phyloP scores from a whole-genome alignment of 2,888 invertebrate species.

The Malachius bipustulatus region DNA sequence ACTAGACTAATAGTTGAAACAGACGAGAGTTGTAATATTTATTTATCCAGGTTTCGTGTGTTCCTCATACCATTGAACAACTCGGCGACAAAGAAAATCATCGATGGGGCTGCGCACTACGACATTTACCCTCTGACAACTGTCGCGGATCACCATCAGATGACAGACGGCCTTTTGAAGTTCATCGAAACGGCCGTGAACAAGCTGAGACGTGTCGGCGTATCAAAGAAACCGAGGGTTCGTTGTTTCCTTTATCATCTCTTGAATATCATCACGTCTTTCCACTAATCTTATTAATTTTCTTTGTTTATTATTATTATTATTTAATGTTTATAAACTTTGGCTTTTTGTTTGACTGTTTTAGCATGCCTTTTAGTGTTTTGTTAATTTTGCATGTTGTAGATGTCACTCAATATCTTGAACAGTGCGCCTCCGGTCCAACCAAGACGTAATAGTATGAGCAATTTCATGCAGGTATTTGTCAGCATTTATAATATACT shows the following conservation, averaged over 20 bases:
- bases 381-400: conserved; percentile 34
- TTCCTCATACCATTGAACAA: conserved; percentile 75
- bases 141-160: conserved; percentile 48
- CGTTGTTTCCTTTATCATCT: conserved; percentile 31
- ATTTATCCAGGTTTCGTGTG: conserved; percentile 67
- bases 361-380: conserved; percentile 18
- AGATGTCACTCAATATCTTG: conserved; percentile 38
- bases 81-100: conserved; percentile 63
- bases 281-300: conserved; percentile 15
- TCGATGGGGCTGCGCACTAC: conserved; percentile 63
- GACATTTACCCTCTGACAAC: conserved; percentile 68
- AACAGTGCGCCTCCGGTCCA: conserved; percentile 34
- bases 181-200: conserved; percentile 81
- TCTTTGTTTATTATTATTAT: conserved; percentile 12
- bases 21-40: no score
- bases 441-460: conserved; percentile 40
- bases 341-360: conserved; percentile 23
- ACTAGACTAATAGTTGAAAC: conserved; percentile 11
- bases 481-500: no score
- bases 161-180: conserved; percentile 62
- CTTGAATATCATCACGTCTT: no score
- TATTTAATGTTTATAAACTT: no score
- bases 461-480: conserved; percentile 35
- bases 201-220: conserved; percentile 68
- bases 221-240: conserved; percentile 64